Percentiles rank a stretch among this genome's conserved stretches.
phyloP scores from a whole-genome alignment of 1,140 invertebrate genomes.

The Lepidostoma basale region DNA sequence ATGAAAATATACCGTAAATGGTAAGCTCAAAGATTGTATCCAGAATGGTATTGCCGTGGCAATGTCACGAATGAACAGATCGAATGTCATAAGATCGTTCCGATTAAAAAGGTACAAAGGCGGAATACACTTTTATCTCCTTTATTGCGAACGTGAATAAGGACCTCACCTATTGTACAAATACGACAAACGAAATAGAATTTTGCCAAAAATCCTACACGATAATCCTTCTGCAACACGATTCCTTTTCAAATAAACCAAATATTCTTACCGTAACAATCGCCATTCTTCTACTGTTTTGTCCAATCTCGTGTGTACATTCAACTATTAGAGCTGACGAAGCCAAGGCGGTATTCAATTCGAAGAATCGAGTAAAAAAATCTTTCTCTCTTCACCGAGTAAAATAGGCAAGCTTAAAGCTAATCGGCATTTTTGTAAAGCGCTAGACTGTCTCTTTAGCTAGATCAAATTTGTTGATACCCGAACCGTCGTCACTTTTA shows the following conservation, averaged over 20 bases:
- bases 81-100: background rate
- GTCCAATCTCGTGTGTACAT: slow-evolving; percentile 1
- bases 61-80: background rate
- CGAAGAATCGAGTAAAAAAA: no score
- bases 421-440: background rate
- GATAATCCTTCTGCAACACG: slow-evolving; percentile 22
- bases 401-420: background rate
- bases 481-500: slow-evolving; percentile 22
- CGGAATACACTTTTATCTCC: no score
- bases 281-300: slow-evolving; percentile 10
- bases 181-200: no score
- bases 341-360: no score
- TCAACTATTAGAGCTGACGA: background rate
- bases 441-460: background rate
- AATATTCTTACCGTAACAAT: slow-evolving; percentile 5
- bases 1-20: no score
- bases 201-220: background rate
- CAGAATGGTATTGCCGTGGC: background rate
- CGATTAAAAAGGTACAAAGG: no score
- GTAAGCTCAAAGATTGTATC: no score
- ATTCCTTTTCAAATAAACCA: slow-evolving; percentile 11
- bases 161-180: no score
- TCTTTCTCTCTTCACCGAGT: no score
- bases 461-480: slow-evolving; percentile 3
- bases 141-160: no score